These are phyloP conservation scores for Apodemus speciosus DNA, from an alignment of 2,113 vertebrate species.

Conservation along the genomic window DNA sequence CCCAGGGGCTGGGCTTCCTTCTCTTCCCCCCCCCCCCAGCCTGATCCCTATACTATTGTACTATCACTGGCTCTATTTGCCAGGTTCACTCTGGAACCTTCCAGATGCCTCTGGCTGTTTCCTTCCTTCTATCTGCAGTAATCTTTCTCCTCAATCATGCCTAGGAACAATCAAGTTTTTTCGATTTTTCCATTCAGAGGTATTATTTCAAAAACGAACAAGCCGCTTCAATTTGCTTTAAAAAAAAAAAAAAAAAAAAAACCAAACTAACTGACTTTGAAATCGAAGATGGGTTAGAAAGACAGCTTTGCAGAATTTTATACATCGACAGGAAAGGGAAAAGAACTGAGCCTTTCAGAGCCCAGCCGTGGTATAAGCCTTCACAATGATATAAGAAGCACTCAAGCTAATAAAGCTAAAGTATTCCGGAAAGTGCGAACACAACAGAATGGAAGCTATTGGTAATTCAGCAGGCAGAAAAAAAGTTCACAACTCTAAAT, in stretches of 20 bases:
- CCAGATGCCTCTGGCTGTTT: not conserved
- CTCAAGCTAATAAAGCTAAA: not conserved
- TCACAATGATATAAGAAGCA: not conserved
- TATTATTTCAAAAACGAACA: constrained; percentile 40
- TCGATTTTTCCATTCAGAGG: not conserved
- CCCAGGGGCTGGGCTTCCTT: not conserved
- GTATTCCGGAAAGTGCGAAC: not conserved
- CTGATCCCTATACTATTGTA: not conserved
- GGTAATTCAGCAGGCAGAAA: not conserved
- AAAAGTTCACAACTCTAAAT: not conserved
- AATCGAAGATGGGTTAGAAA: constrained; percentile 34
- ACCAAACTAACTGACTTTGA: not conserved
- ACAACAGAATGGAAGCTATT: not conserved
- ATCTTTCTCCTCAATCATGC: not conserved
- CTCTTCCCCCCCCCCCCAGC: not conserved
- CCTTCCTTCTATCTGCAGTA: not conserved
- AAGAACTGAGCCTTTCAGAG: not conserved
- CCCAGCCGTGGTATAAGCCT: not conserved
- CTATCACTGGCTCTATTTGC: not conserved
- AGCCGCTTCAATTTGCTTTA: not conserved
- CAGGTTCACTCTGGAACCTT: not conserved
- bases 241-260: not conserved
- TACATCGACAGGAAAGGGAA: not conserved
- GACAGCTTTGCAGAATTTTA: not conserved
- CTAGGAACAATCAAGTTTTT: not conserved